Evolutionary conservation across 2,888 invertebrate genomes (phyloP), one percentile per base, ranked within the genome.

Genomic region (Oligia latruncula): DNA sequence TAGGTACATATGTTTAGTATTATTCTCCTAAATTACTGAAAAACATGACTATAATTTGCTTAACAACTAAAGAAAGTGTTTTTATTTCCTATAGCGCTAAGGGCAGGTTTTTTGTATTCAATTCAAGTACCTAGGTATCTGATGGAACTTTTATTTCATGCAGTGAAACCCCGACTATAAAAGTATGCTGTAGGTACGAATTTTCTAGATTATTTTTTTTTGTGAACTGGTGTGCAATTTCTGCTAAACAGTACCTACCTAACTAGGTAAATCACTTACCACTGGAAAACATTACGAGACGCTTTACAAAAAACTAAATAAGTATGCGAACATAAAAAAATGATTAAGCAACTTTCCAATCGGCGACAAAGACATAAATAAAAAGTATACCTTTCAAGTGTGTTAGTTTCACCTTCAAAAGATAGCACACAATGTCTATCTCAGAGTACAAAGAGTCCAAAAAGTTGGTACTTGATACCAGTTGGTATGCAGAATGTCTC

Each of bases 341-440:
- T 40, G 15, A 71, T 65, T 52, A 74, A 49, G 46, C 11, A 40
- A 52, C 58, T 35, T 68, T 75, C 66, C 64, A 55, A 67, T 15
- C 55, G 65, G 29, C 67, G n/a, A 70, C 60, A 74, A 62, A 74
- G 29, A 49, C 20, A 65, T 60, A 60, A 76, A 82, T 73, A 52
- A 29, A 66, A 79, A 74, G 71, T 74, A 58, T 15, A 76, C 76
- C 75, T 83, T 77, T 83, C 71, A 77, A 79, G 71, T 73, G 65
- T 76, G 80, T 77, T 78, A 77, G 79, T 84, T 83, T 86, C 88
- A 86, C 80, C 86, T 87, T 81, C 77, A 78, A 73, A 78, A 80
- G 77, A 78, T 49, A 74, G 78, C 58, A n/a, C 74, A 82, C 72
- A 77, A 73, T 68, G 71, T 80, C 20, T 74, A 77, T 78, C 68